Conservation (phyloP, 92 coral and sea anemone species). For the Zoanthus sansibaricus region DNA sequence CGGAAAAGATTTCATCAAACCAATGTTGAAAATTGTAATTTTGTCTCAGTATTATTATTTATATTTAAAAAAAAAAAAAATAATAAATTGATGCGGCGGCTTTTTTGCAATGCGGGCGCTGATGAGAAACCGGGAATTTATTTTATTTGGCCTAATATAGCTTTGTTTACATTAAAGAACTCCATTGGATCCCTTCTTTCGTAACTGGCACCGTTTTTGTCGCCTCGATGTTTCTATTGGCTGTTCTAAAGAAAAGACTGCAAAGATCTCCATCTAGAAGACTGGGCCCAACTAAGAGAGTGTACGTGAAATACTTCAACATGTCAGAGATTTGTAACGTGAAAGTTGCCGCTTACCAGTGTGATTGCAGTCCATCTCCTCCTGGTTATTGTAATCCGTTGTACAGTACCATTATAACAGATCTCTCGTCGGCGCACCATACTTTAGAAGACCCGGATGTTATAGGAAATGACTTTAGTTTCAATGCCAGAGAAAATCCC, state of each 20-base stretch:
- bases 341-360: background rate
- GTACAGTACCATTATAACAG: constrained; percentile 9
- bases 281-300: background rate
- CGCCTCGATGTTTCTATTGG: background rate
- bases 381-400: constrained; percentile 24
- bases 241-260: constrained; percentile 9
- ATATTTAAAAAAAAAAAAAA: too few species aligned
- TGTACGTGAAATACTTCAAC: constrained; percentile 32
- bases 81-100: too few species aligned
- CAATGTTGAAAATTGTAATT: too few species aligned
- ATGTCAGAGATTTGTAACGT: constrained; percentile 14
- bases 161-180: background rate
- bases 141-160: too few species aligned
- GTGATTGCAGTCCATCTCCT: background rate
- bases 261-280: background rate
- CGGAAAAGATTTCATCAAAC: too few species aligned
- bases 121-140: too few species aligned
- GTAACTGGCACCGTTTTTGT: background rate
- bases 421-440: background rate
- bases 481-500: background rate
- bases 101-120: too few species aligned
- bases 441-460: constrained; percentile 28
- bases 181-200: constrained; percentile 30
- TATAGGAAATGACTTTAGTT: background rate
- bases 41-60: too few species aligned